phyloP scores from a whole-genome alignment of 2,888 invertebrate species.

The Andrena haemorrhoa region DNA sequence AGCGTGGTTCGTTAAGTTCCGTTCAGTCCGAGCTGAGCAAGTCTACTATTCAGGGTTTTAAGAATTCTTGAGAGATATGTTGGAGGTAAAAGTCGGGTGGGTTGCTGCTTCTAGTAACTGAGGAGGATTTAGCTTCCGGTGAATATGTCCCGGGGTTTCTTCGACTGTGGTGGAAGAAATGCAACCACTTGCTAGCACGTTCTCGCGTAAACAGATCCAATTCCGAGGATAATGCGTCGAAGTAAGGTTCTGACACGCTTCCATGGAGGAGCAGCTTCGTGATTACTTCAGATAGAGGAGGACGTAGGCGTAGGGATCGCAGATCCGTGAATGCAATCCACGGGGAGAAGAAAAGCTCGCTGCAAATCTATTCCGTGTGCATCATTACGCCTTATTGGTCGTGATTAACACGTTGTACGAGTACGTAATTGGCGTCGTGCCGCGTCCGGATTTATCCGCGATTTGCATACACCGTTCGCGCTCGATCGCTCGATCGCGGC shows the following conservation, averaged over 20 bases:
- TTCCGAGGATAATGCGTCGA: no score
- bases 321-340: not conserved
- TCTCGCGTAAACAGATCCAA: no score
- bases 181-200: no score
- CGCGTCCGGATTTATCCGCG: slow-evolving; percentile 40
- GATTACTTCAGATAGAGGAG: not conserved
- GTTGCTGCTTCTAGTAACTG: no score
- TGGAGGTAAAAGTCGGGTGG: no score
- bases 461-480: slow-evolving; percentile 42
- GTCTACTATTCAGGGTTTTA: not conserved
- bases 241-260: no score
- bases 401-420: slow-evolving; percentile 62
- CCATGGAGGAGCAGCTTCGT: no score
- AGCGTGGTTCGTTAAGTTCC: not conserved
- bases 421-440: slow-evolving; percentile 57
- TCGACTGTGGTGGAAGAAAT: no score
- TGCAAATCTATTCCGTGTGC: slow-evolving; percentile 44
- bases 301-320: not conserved
- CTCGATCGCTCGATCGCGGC: slow-evolving; percentile 22
- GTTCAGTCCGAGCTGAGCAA: not conserved
- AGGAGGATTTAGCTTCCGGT: no score
- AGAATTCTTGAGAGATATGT: no score
- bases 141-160: no score
- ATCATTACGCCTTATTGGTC: slow-evolving; percentile 55
- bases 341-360: slow-evolving; percentile 39